Evolutionary conservation across 2,888 invertebrate genomes (phyloP), one percentile per base, ranked within the genome.

Genomic region (Dascillus cervinus): DNA sequence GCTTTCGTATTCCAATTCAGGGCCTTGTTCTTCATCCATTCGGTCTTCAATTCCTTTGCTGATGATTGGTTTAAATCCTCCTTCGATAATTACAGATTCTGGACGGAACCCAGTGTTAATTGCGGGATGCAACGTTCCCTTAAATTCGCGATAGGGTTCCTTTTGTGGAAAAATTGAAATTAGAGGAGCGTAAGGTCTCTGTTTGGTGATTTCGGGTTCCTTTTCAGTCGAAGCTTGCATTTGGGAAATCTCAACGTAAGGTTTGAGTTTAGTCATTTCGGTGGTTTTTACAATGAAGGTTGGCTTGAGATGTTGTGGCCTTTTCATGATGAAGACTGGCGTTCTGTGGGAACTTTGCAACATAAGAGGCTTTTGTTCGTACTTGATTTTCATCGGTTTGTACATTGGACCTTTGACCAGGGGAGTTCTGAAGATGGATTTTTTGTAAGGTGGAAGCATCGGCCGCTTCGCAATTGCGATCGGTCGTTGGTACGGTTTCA

Each of bases 1-100:
- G 44, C 72, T 66, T 44, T 74, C 72, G n/a, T 64, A 55, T 27
- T 60, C 56, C 3, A 62, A 41, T 43, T 66, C 60, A n/a, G 56
- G 56, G 13, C 55, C 56, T 11, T 41, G 47, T 28, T 51, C 54
- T 43, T 37, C 59, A 43, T 41, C 64, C 26, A 73, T 69, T 47
- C 73, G 65, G 32, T 75, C 72, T 56, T 74, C 70, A 12, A 66
- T 65, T 26, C 70, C 64, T 57, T 73, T 75, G 12, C 72, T 66
- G 4, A 81, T 72, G 11, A 88, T 87, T 0, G 89, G 88, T 43
- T 79, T 83, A 52, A 89, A 89, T 0, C 88, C 88, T 34, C 84
- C 79, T 64, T 89, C 88, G 8, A 88, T 79, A 0, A 87, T 80
- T 3, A 89, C 79, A 0, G 84, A 79, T 44, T 79, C 79, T 0